phyloP scores from a whole-genome alignment of 2,113 vertebrate genomes.

The Penelope pileata region DNA sequence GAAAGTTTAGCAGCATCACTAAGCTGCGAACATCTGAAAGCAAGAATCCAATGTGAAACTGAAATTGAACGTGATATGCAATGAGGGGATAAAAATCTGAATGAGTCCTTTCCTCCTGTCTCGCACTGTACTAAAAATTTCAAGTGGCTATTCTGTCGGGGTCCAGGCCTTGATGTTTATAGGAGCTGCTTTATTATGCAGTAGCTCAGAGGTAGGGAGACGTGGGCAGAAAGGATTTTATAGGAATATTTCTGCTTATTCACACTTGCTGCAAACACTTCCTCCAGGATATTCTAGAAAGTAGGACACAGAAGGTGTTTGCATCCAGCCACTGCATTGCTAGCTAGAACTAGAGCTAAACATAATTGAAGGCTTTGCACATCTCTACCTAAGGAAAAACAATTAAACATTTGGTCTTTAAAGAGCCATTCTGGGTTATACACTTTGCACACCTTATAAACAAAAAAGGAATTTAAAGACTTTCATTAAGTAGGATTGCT shows the following conservation, averaged over 20 bases:
- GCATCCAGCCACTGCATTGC: constrained; percentile 27
- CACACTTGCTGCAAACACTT: constrained; percentile 59
- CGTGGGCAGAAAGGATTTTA: neutral
- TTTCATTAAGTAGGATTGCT: neutral
- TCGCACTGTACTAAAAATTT: neutral
- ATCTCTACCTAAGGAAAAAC: neutral
- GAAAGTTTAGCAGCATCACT: neutral
- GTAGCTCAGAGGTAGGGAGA: neutral
- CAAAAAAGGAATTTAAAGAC: too few relatives aligned
- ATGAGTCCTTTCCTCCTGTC: neutral
- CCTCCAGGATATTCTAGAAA: constrained; percentile 55
- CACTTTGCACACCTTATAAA: neutral
- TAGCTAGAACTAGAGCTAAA: constrained; percentile 9
- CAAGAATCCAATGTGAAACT: neutral
- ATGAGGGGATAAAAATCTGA: neutral
- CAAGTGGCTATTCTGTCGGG: neutral
- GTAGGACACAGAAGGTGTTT: constrained; percentile 58
- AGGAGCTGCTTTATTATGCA: neutral
- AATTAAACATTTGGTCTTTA: constrained; percentile 31
- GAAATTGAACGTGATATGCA: neutral
- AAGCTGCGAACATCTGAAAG: neutral
- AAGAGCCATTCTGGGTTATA: neutral
- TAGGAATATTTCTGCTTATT: constrained; percentile 63
- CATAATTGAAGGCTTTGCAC: constrained; percentile 1
- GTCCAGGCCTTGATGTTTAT: neutral